Evolutionary conservation across 2,113 vertebrate species (phyloP).

Genomic region (Xenopus laevis): DNA sequence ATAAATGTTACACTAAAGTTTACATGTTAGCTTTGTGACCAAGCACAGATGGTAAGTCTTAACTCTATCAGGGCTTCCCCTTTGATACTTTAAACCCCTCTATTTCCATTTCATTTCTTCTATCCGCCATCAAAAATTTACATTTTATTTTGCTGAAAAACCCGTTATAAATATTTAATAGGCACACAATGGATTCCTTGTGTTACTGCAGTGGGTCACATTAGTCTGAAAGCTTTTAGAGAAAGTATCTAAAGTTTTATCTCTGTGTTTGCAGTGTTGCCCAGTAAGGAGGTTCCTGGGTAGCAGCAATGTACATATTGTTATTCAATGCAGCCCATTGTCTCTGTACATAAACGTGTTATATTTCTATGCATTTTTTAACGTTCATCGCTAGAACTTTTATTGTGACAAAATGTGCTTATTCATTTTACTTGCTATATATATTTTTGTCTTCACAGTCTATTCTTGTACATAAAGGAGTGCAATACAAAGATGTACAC

Average conservation of each 20-base stretch:
- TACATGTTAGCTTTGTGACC: constrained; percentile 22
- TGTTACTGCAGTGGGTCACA: neutral
- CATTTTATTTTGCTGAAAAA: neutral
- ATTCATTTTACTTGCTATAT: constrained; percentile 60
- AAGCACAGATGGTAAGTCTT: constrained; percentile 57
- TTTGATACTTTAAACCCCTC: neutral
- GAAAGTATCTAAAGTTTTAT: neutral
- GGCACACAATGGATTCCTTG: no score
- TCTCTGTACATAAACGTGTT: constrained; percentile 67
- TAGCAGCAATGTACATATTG: constrained; percentile 62
- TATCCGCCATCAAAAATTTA: neutral
- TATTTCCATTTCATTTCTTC: neutral
- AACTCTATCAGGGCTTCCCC: constrained; percentile 1
- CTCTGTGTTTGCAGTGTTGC: constrained; percentile 14
- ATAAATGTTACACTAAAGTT: constrained; percentile 43
- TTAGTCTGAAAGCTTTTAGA: constrained; percentile 31
- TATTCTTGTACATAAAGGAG: constrained; percentile 84
- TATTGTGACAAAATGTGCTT: constrained; percentile 64
- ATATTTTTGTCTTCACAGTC: constrained; percentile 68
- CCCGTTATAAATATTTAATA: neutral
- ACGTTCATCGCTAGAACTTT: constrained; percentile 64
- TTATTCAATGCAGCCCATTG: constrained; percentile 57
- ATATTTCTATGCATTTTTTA: constrained; percentile 77
- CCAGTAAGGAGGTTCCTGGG: neutral
- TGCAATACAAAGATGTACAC: constrained; percentile 93